These are phyloP conservation scores for Pionites leucogaster DNA, from an alignment of 2,113 vertebrate genomes.

Conservation along the genomic window DNA sequence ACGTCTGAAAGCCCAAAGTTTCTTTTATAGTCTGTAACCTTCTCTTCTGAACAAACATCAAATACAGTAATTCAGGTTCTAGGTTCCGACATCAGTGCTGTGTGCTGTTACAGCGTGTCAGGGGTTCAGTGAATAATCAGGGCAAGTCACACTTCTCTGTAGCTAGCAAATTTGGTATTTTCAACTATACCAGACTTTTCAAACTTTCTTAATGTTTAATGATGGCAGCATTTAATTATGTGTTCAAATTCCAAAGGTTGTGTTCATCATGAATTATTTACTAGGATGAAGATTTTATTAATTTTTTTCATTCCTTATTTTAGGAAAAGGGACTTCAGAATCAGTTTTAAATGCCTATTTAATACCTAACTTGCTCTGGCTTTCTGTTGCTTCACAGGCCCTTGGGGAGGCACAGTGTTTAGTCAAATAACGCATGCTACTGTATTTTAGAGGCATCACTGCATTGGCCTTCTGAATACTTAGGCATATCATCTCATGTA, in stretches of 20 bases:
- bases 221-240: constrained; percentile 68
- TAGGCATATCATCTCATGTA: neutral
- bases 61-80: neutral
- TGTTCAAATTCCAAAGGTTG: constrained; percentile 65
- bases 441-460: neutral
- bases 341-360: neutral
- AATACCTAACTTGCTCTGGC: neutral
- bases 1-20: neutral
- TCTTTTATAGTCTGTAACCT: neutral
- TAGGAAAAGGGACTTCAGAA: constrained; percentile 1
- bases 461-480: neutral
- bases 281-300: constrained; percentile 45
- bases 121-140: neutral
- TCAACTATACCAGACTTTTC: constrained; percentile 54
- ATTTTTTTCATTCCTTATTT: neutral
- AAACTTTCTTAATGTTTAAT: constrained; percentile 70
- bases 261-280: constrained; percentile 74
- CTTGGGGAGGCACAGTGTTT: neutral
- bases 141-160: neutral
- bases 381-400: neutral
- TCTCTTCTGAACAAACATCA: neutral
- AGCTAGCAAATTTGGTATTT: neutral
- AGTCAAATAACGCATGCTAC: neutral
- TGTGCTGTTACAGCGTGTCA: neutral
- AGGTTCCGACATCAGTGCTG: neutral